Evolutionary conservation across 2,797 vertebrate genomes (phyloP).

Genomic region (Poeciliopsis gracilis): DNA sequence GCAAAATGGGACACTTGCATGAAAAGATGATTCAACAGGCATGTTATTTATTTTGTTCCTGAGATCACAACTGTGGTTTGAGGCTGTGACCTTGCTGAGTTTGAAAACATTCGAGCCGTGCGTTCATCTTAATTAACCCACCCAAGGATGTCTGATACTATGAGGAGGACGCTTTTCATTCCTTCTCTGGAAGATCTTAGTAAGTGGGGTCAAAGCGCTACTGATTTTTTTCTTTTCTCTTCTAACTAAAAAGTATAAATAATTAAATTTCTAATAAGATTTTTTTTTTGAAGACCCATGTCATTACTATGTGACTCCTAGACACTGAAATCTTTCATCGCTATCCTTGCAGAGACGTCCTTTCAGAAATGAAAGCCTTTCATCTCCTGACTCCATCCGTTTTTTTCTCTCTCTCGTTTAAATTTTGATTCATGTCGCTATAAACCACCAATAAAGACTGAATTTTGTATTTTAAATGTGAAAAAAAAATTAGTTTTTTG

Average conservation of each 20-base stretch:
- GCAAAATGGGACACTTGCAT: background rate
- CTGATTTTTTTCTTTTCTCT: background rate
- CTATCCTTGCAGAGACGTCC: background rate
- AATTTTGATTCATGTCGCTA: background rate
- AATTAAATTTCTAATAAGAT: background rate
- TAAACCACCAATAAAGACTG: background rate
- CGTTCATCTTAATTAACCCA: slow-evolving; percentile 23
- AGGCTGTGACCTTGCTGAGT: background rate
- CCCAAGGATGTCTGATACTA: slow-evolving; percentile 28
- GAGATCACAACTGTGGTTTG: background rate
- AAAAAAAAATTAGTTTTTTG: background rate
- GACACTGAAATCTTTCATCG: background rate
- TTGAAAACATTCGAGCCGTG: slow-evolving; percentile 14
- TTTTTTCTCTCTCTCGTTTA: background rate
- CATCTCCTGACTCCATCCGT: background rate
- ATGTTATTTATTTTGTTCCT: background rate
- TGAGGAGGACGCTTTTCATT: slow-evolving; percentile 24
- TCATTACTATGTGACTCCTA: background rate
- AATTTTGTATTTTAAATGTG: background rate
- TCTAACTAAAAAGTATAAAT: slow-evolving; percentile 3
- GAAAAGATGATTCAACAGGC: background rate
- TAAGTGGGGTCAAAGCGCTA: background rate
- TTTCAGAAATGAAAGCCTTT: background rate
- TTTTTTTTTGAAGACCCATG: background rate
- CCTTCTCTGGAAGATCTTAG: background rate